Conservation (phyloP, 1,140 invertebrate genomes). For the Caerostris extrusa region DNA sequence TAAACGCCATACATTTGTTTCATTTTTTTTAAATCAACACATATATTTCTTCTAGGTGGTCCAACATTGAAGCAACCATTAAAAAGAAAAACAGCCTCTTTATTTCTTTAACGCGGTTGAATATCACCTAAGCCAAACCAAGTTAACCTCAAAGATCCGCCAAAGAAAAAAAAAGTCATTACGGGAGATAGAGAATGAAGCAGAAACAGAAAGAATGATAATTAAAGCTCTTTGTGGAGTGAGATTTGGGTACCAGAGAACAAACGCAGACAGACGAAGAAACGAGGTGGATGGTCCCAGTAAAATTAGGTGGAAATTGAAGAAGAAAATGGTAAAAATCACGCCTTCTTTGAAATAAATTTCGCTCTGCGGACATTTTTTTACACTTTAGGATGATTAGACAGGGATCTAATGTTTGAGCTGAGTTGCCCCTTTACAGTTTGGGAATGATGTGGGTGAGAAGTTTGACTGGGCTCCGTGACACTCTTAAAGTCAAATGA, state of each 20-base stretch:
- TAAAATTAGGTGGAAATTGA: neutral
- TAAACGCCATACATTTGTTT: too few species aligned
- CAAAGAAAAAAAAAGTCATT: neutral
- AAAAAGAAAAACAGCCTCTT: too few species aligned
- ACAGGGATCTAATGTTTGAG: too few species aligned
- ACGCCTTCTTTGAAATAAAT: conserved; percentile 61
- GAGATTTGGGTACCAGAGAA: neutral
- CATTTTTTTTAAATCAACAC: too few species aligned
- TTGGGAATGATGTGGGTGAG: too few species aligned
- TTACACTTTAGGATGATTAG: too few species aligned
- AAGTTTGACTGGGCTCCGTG: too few species aligned
- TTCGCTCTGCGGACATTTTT: neutral
- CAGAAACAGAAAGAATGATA: conserved; percentile 42
- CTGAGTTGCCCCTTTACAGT: too few species aligned
- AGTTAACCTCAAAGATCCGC: neutral
- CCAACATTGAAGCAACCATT: too few species aligned
- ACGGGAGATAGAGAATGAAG: neutral
- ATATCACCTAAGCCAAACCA: neutral
- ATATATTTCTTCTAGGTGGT: too few species aligned
- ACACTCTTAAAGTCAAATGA: too few species aligned
- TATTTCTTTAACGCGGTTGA: neutral
- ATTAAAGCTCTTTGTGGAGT: conserved; percentile 48
- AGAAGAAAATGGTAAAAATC: conserved; percentile 21
- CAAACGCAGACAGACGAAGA: neutral
- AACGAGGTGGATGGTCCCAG: neutral